phyloP scores from a whole-genome alignment of 2,113 vertebrate species.

The Progne subis region DNA sequence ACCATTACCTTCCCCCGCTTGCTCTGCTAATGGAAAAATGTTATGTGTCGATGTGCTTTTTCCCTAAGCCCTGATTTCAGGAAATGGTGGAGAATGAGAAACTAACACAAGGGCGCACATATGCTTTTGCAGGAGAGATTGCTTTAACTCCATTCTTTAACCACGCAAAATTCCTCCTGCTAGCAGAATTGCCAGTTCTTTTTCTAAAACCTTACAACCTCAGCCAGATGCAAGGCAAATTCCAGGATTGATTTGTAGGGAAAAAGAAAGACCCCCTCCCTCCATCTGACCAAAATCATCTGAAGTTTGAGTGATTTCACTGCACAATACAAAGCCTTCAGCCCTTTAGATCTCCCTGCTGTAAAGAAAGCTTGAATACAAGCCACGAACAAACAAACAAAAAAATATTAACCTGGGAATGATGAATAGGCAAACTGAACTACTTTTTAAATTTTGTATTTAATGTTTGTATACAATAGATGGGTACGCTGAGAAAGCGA shows the following conservation, averaged over 20 bases:
- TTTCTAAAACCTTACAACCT: background rate
- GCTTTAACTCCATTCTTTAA: background rate
- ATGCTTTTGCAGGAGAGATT: background rate
- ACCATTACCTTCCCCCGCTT: slow-evolving; percentile 51
- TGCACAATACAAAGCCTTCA: background rate
- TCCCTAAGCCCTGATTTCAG: slow-evolving; percentile 59
- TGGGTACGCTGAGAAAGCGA: background rate
- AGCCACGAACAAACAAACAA: background rate
- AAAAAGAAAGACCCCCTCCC: background rate
- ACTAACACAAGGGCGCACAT: background rate
- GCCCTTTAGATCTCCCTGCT: background rate
- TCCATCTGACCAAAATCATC: background rate
- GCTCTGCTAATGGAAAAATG: slow-evolving; percentile 69
- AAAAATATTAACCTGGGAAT: background rate
- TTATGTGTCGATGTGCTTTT: slow-evolving; percentile 52
- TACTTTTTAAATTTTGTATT: background rate
- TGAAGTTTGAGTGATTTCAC: background rate
- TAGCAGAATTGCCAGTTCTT: background rate
- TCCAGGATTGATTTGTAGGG: background rate
- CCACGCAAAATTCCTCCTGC: background rate
- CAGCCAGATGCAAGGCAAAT: background rate
- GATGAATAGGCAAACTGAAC: background rate
- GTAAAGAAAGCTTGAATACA: background rate
- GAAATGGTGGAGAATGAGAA: slow-evolving; percentile 66
- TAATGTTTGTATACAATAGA: background rate